A percentile compares a stretch with the other conserved stretches of the same genome.
Evolutionary conservation across 2,113 vertebrate genomes (phyloP).

Genomic region (Toxotes chatareus): DNA sequence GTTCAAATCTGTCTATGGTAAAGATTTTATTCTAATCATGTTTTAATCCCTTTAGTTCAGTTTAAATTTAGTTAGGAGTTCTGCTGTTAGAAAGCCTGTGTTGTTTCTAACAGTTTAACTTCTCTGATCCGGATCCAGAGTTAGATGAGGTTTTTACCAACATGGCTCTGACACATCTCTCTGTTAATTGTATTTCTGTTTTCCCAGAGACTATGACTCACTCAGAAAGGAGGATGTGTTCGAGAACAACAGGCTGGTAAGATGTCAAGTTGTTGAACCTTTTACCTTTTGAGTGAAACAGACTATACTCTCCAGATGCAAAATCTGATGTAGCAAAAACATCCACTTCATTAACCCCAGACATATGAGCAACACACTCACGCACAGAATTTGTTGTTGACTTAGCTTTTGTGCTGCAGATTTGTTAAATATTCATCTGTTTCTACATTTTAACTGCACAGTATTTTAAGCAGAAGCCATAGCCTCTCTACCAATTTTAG

Average conservation of each 20-base stretch:
- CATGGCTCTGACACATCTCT: neutral
- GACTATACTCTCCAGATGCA: neutral
- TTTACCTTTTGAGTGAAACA: slow-evolving; percentile 2
- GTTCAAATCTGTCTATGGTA: neutral
- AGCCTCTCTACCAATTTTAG: neutral
- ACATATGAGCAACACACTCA: neutral
- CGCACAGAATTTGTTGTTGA: slow-evolving; percentile 6
- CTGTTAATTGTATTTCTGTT: slow-evolving; percentile 24
- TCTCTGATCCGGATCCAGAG: neutral
- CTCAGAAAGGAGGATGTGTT: slow-evolving; percentile 95
- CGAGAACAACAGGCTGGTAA: slow-evolving; percentile 96
- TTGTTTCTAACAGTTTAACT: neutral
- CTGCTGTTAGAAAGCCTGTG: neutral
- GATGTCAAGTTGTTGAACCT: slow-evolving; percentile 57
- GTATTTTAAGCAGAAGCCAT: slow-evolving; percentile 4
- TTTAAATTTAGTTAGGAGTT: no score
- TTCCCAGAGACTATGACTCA: slow-evolving; percentile 89
- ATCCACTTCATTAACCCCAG: slow-evolving; percentile 39
- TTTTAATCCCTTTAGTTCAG: neutral
- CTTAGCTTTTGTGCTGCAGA: neutral
- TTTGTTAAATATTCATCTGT: slow-evolving; percentile 24
- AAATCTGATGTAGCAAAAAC: slow-evolving; percentile 16
- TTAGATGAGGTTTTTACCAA: neutral
- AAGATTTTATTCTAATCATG: neutral
- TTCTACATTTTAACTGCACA: slow-evolving; percentile 12